Evolutionary conservation across 92 coral and sea anemone genomes (phyloP).

Genomic region (Heteractis magnifica): DNA sequence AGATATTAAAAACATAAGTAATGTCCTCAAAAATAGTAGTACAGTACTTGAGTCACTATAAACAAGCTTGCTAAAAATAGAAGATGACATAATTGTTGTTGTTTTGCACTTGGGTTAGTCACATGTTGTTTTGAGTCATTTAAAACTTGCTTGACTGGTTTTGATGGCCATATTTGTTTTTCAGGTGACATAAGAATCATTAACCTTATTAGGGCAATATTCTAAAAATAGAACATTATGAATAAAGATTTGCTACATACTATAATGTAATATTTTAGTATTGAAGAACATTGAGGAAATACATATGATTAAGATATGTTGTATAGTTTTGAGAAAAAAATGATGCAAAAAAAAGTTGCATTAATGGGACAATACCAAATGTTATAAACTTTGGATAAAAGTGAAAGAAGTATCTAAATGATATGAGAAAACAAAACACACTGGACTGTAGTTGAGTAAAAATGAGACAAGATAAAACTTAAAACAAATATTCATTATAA

Average conservation of each 20-base stretch:
- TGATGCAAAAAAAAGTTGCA: too few species aligned
- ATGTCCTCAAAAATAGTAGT: conserved; percentile 1
- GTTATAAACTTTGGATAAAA: too few species aligned
- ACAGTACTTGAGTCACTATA: not conserved
- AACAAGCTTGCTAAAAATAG: conserved; percentile 14
- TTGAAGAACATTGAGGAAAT: too few species aligned
- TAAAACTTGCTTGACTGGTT: conserved; percentile 9
- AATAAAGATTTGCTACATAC: not conserved
- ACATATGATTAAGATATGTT: too few species aligned
- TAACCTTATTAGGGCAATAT: not conserved
- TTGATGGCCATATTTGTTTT: not conserved
- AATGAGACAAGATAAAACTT: too few species aligned
- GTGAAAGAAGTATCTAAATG: too few species aligned
- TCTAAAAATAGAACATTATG: not conserved
- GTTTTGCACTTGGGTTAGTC: not conserved
- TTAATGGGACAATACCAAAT: too few species aligned
- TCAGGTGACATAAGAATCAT: not conserved
- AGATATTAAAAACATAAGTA: not conserved
- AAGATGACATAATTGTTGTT: conserved; percentile 18
- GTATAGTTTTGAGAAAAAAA: too few species aligned
- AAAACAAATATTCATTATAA: too few species aligned
- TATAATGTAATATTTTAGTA: not conserved
- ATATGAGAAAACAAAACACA: too few species aligned
- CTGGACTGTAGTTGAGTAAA: too few species aligned
- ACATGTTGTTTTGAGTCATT: not conserved